These are phyloP conservation scores for Podotricha telesiphe DNA, from an alignment of 2,888 invertebrate genomes.

Conservation along the genomic window DNA sequence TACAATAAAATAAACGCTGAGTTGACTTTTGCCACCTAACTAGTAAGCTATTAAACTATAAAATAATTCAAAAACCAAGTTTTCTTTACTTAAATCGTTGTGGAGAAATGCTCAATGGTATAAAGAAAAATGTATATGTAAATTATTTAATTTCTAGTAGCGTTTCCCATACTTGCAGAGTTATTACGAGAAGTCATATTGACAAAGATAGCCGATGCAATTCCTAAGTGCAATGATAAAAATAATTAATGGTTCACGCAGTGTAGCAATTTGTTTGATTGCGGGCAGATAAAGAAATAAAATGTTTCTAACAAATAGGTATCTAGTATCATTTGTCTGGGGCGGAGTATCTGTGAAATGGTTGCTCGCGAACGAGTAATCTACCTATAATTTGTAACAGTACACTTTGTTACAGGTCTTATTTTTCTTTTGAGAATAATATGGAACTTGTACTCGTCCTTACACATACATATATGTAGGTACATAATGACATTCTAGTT, in stretches of 20 bases:
- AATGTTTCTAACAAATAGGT: slow-evolving; percentile 47
- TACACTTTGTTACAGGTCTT: slow-evolving; percentile 11
- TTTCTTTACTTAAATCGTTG: too few species aligned
- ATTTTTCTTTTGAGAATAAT: neutral
- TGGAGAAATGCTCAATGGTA: neutral
- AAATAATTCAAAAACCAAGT: too few species aligned
- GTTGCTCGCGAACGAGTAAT: slow-evolving; percentile 44
- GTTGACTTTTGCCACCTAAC: too few species aligned
- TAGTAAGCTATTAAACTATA: too few species aligned
- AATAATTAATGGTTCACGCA: slow-evolving; percentile 44
- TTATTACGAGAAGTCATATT: slow-evolving; percentile 37
- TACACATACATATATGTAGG: too few species aligned
- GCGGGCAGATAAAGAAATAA: slow-evolving; percentile 55
- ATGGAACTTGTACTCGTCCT: neutral
- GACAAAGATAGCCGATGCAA: slow-evolving; percentile 41
- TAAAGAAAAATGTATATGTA: neutral
- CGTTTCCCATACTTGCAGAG: slow-evolving; percentile 3
- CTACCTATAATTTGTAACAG: slow-evolving; percentile 37
- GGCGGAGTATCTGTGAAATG: slow-evolving; percentile 48
- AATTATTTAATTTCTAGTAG: neutral
- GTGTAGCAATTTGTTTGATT: slow-evolving; percentile 55
- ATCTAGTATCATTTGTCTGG: slow-evolving; percentile 62
- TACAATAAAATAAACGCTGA: too few species aligned
- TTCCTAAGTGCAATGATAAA: slow-evolving; percentile 45
- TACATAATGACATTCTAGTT: too few species aligned